A percentile compares a stretch with the other conserved stretches of the same genome.
Evolutionary conservation across 1,140 invertebrate species (phyloP).

Genomic region (Drosophila trapezifrons): DNA sequence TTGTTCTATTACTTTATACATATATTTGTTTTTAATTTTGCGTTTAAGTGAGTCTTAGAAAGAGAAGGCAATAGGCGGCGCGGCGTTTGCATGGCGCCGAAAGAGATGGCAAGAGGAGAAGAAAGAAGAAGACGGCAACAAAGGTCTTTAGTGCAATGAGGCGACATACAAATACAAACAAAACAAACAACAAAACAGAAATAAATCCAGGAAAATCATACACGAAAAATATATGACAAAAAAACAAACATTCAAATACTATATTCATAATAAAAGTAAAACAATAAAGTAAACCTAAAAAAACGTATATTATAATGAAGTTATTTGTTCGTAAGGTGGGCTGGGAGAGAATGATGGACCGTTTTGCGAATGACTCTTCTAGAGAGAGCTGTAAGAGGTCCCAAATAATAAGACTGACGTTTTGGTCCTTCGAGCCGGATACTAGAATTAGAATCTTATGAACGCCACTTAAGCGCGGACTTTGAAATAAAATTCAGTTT

Average conservation of each 20-base stretch:
- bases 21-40: slow-evolving; percentile 44
- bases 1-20: slow-evolving; percentile 49
- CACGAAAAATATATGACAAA: slow-evolving; percentile 1
- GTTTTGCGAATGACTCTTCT: no score
- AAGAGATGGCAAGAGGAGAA: slow-evolving; percentile 16
- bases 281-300: slow-evolving; percentile 49
- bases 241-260: slow-evolving; percentile 32
- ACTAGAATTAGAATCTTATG: no score
- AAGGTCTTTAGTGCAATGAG: slow-evolving; percentile 66
- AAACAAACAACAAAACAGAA: slow-evolving; percentile 11
- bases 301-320: not conserved
- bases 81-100: slow-evolving; percentile 29
- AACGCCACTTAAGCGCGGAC: no score
- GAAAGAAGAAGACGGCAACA: slow-evolving; percentile 31
- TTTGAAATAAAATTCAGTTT: no score
- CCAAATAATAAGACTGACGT: no score
- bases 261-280: slow-evolving; percentile 50
- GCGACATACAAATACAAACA: slow-evolving; percentile 44
- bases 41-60: slow-evolving; percentile 45
- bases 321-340: not conserved
- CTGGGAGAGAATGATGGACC: no score
- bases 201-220: slow-evolving; percentile 32
- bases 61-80: slow-evolving; percentile 37
- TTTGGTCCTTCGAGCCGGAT: no score
- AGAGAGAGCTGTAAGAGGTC: no score